A percentile compares a stretch with the other conserved stretches of the same genome.
Conservation (phyloP, 2,888 invertebrate species). For the Melinaea menophilus region DNA sequence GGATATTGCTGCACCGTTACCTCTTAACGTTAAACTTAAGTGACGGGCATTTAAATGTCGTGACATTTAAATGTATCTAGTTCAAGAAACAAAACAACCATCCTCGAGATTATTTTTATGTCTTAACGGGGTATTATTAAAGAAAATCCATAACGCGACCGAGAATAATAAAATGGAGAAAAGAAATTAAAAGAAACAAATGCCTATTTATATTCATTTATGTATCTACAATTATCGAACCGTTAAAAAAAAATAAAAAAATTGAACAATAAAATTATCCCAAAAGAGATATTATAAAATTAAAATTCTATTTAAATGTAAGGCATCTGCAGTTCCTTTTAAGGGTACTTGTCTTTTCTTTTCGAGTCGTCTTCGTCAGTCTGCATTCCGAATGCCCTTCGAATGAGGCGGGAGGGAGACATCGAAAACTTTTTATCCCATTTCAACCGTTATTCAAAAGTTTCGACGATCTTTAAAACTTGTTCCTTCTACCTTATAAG, state of each 20-base stretch:
- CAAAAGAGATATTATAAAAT: conserved; percentile 42
- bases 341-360: conserved; percentile 58
- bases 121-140: conserved; percentile 22
- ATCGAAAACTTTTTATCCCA: conserved; percentile 58
- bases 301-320: conserved; percentile 64
- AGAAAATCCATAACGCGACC: conserved; percentile 2
- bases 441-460: conserved; percentile 65
- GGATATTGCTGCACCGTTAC: conserved; percentile 46
- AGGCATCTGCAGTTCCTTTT: conserved; percentile 52
- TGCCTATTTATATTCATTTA: conserved; percentile 2
- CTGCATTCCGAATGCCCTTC: conserved; percentile 64
- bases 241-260: conserved; percentile 15
- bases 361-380: conserved; percentile 62
- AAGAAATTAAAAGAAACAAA: not conserved
- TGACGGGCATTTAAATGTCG: conserved; percentile 41
- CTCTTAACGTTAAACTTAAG: conserved; percentile 28
- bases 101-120: conserved; percentile 44
- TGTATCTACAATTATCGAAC: conserved; percentile 9
- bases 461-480: conserved; percentile 67
- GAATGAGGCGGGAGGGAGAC: conserved; percentile 62
- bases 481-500: conserved; percentile 54
- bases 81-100: conserved; percentile 44
- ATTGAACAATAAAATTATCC: conserved; percentile 17
- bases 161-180: not conserved
- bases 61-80: conserved; percentile 44